phyloP scores from a whole-genome alignment of 2,888 invertebrate species.

The Cheilosia scutellata region DNA sequence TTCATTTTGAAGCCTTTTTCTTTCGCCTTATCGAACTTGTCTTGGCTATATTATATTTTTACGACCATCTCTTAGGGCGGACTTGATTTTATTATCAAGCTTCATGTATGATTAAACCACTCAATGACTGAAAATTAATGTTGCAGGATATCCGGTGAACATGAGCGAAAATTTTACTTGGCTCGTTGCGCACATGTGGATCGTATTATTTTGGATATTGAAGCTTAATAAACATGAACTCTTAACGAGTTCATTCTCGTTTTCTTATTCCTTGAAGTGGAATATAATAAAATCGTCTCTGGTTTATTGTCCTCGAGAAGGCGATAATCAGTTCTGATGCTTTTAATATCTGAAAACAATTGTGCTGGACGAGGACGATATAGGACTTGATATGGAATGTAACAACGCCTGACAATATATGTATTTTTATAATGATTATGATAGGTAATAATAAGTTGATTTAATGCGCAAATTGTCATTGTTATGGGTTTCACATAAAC shows the following conservation, averaged over 20 bases:
- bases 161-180: slow-evolving; percentile 37
- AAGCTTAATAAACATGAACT: slow-evolving; percentile 51
- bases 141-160: slow-evolving; percentile 32
- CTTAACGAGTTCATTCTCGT: slow-evolving; percentile 26
- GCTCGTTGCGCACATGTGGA: slow-evolving; percentile 50
- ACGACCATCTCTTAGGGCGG: slow-evolving; percentile 56
- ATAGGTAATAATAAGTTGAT: too few relatives aligned
- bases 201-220: slow-evolving; percentile 42
- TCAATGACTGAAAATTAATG: slow-evolving; percentile 65
- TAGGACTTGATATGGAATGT: too few relatives aligned
- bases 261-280: slow-evolving; percentile 15
- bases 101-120: slow-evolving; percentile 66
- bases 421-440: too few relatives aligned
- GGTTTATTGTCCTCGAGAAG: slow-evolving; percentile 19
- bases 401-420: too few relatives aligned
- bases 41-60: slow-evolving; percentile 49
- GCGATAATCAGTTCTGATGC: slow-evolving; percentile 16
- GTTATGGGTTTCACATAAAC: too few relatives aligned
- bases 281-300: slow-evolving; percentile 26
- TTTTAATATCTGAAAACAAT: background rate
- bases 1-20: slow-evolving; percentile 28
- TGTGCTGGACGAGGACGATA: too few relatives aligned
- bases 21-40: slow-evolving; percentile 42
- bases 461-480: too few relatives aligned
- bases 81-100: slow-evolving; percentile 65